phyloP scores from a whole-genome alignment of 2,113 vertebrate species.

The Spilogale gracilis region DNA sequence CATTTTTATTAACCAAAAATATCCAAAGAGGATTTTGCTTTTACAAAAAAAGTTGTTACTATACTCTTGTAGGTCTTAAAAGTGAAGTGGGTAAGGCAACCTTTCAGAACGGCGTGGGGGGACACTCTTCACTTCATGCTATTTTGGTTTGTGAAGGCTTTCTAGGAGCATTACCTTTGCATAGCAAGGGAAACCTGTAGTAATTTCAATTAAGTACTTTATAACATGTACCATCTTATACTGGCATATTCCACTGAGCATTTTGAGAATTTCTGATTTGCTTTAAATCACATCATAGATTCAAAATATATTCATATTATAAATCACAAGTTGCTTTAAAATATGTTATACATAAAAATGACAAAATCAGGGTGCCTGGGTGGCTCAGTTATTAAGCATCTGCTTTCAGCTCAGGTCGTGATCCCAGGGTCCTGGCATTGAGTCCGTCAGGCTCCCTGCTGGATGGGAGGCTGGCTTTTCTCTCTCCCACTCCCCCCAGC shows the following conservation, averaged over 20 bases:
- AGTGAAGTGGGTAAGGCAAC: background rate
- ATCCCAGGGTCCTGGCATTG: no score
- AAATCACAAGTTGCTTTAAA: constrained; percentile 63
- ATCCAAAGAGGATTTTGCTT: background rate
- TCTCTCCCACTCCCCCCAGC: no score
- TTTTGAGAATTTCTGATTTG: constrained; percentile 40
- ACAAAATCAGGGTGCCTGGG: background rate
- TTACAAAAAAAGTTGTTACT: background rate
- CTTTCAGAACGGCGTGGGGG: background rate
- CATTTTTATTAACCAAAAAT: background rate
- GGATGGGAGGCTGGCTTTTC: no score
- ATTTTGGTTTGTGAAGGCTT: background rate
- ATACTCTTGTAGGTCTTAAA: background rate
- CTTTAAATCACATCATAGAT: constrained; percentile 44
- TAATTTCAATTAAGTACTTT: constrained; percentile 10
- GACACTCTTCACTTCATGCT: background rate
- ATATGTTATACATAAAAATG: constrained; percentile 41
- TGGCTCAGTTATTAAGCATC: no score
- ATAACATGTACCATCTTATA: constrained; percentile 19
- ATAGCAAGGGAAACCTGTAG: background rate
- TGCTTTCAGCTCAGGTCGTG: no score
- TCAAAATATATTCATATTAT: constrained; percentile 57
- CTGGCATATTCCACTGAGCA: constrained; percentile 23
- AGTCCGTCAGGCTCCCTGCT: no score
- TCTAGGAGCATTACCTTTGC: background rate